Evolutionary conservation across 2,888 invertebrate genomes (phyloP).

Genomic region (Harpagoxenus sublaevis): DNA sequence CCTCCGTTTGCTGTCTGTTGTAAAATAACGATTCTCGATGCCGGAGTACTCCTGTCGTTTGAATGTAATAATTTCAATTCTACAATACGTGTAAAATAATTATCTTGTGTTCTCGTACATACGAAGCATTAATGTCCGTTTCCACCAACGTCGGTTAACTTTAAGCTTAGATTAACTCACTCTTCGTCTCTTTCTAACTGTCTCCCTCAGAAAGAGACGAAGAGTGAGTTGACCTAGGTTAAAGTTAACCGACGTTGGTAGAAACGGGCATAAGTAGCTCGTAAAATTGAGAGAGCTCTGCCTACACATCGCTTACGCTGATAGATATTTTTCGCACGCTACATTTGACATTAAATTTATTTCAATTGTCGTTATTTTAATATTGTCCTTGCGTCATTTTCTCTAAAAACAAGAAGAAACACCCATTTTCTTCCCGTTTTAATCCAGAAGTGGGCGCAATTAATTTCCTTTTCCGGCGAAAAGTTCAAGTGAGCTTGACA

Average conservation of each 20-base stretch:
- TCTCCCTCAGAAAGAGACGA: too few relatives aligned
- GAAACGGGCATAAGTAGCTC: not conserved
- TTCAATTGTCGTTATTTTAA: not conserved
- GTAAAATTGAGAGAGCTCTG: not conserved
- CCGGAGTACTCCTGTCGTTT: conserved; percentile 29
- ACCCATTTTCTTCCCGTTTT: not conserved
- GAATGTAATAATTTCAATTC: not conserved
- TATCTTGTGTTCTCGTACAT: not conserved
- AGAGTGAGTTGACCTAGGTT: too few relatives aligned
- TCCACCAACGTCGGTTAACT: too few relatives aligned
- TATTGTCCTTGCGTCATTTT: conserved; percentile 9
- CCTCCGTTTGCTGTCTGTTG: conserved; percentile 24
- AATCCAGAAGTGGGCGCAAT: not conserved
- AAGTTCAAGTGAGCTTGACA: not conserved
- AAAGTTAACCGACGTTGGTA: too few relatives aligned
- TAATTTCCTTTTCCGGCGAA: not conserved
- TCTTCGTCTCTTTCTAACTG: too few relatives aligned
- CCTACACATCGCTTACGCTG: not conserved
- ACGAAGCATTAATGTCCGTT: not conserved
- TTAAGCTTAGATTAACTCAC: too few relatives aligned
- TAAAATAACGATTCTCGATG: conserved; percentile 63
- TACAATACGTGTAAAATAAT: not conserved
- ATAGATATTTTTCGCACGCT: not conserved
- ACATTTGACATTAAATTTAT: conserved; percentile 2
- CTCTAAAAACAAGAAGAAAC: not conserved